A percentile compares a stretch with the other conserved stretches of the same genome.
Conservation (phyloP, 2,888 invertebrate species). For the Lasius fuliginosus region DNA sequence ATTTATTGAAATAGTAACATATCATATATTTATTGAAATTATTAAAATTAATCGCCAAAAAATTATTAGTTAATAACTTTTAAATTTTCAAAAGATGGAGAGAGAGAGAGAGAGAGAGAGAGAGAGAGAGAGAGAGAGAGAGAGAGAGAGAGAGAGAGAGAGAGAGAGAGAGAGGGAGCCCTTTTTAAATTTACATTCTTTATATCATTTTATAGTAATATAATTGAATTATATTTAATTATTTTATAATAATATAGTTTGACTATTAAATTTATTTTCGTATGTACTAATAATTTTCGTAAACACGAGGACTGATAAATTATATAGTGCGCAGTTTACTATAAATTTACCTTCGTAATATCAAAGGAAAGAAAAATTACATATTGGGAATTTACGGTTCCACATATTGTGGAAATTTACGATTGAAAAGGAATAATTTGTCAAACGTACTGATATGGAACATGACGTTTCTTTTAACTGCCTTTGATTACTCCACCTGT, state of each 20-base stretch:
- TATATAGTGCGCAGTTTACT: not conserved
- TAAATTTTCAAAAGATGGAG: not conserved
- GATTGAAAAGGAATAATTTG: constrained; percentile 18
- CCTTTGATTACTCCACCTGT: not conserved
- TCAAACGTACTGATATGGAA: not conserved
- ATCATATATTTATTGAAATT: not conserved
- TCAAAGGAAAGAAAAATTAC: not conserved
- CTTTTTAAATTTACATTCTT: not conserved
- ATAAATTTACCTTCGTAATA: not conserved
- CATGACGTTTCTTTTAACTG: constrained; percentile 17
- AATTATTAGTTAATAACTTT: not conserved
- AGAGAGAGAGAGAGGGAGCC: too few species aligned
- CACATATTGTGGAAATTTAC: not conserved
- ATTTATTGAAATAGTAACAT: not conserved
- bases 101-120: not conserved
- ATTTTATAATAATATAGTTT: not conserved
- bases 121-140: too few species aligned
- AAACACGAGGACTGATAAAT: not conserved
- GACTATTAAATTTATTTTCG: not conserved
- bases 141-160: too few species aligned
- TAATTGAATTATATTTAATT: not conserved
- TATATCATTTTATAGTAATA: not conserved
- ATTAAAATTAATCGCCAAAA: not conserved
- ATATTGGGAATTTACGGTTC: not conserved
- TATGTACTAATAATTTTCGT: not conserved